Base-by-base conservation (phyloP, 1,140 invertebrate genomes). In the Papilio helenus region DNA sequence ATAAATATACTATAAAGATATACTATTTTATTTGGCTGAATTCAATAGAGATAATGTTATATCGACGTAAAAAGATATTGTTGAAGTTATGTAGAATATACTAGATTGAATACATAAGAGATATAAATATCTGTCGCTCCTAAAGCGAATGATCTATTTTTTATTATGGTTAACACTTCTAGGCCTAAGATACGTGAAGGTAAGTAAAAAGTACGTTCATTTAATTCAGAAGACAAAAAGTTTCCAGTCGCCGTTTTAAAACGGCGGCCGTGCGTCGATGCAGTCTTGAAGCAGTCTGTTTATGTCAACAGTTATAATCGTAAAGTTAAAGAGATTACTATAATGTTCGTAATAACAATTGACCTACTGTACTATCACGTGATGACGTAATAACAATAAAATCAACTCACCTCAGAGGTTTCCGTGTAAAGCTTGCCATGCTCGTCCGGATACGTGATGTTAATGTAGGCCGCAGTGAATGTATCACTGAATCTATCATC, bases 381-480 rank as follows among this genome's bases (percentile, higher is more conserved):
- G 72, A 74, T 49, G 20, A 44, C 39, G 76, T 49, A 23, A 79
- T 72, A 74, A 76, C 3, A 74, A 76, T 42, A 16, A 76, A 71
- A 58, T 68, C 26, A 16, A 81, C 92, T 90, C 77, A 94, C 93
- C 90, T 94, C 93, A 8, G 93, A 93, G 39, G 87, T 90, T 51
- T 94, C 92, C 18, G 90, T 89, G 72, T 88, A 93, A 1, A 87
- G 81, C 55, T 86, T 87, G 29, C 92, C 90, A 76, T 93, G 93
- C 79, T 94, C 93, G 72, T 94, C 89, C 39, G 86, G 85, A 74
- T 94, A 94, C 2, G 92, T 93, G 7, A 94, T 87, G 55, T 94
- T 94, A 16, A 94, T 94, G 72, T 90, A 89, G 18, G 92, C 92
- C 8, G 90, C 87, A 2, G 90, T 92, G 61, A 89, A 90, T 0